A percentile compares a stretch with the other conserved stretches of the same genome.
Conservation (phyloP, 2,888 invertebrate species). For the Eugnorisma glareosa region DNA sequence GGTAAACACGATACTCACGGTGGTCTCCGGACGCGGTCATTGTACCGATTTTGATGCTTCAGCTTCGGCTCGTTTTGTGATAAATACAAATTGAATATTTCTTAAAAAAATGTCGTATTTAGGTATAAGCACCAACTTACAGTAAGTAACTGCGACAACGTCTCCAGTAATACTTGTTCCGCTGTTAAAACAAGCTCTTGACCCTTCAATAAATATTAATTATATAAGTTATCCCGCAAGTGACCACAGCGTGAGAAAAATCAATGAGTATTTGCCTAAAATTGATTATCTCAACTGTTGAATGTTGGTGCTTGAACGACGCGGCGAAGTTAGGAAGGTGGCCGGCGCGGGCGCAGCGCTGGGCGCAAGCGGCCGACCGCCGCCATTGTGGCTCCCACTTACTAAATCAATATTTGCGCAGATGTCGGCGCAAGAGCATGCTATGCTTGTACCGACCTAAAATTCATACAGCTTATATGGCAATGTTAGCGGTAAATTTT, state of each 20-base stretch:
- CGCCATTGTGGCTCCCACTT: conserved; percentile 87
- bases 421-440: conserved; percentile 90
- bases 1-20: conserved; percentile 68
- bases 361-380: conserved; percentile 75
- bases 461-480: conserved; percentile 91
- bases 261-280: conserved; percentile 72
- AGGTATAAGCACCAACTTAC: conserved; percentile 24
- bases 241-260: conserved; percentile 71
- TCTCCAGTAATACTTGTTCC: conserved; percentile 28
- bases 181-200: conserved; percentile 63
- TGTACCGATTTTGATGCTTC: conserved; percentile 75
- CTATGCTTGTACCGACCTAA: conserved; percentile 90
- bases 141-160: conserved; percentile 30
- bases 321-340: conserved; percentile 64
- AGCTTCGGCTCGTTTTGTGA: conserved; percentile 46
- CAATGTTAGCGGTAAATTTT: conserved; percentile 90
- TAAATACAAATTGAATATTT: conserved; percentile 67
- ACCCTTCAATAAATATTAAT: conserved; percentile 60
- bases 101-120: conserved; percentile 42
- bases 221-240: conserved; percentile 49
- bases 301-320: conserved; percentile 74
- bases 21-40: conserved; percentile 73
- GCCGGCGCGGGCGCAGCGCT: conserved; percentile 72
- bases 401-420: conserved; percentile 91
- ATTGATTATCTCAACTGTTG: conserved; percentile 73